phyloP scores from a whole-genome alignment of 2,113 vertebrate species.

The Ageneiosus marmoratus region DNA sequence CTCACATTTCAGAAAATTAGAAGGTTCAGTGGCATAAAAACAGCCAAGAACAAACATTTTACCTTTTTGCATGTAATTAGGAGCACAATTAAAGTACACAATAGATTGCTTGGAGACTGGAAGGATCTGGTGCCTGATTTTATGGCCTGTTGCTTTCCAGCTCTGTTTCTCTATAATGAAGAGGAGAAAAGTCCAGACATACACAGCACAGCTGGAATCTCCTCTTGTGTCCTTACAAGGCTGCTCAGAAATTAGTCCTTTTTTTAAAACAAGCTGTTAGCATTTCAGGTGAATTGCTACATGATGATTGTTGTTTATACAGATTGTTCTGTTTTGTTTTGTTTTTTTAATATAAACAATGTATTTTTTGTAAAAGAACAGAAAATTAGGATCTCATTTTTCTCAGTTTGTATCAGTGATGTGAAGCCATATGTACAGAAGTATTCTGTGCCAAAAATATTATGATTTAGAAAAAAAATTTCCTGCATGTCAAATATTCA shows the following conservation, averaged over 20 bases:
- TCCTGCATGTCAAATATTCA: neutral
- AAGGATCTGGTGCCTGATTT: conserved; percentile 40
- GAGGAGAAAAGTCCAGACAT: conserved; percentile 32
- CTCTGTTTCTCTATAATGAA: conserved; percentile 44
- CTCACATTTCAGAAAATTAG: conserved; percentile 26
- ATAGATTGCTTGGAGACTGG: conserved; percentile 44
- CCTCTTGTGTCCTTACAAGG: conserved; percentile 43
- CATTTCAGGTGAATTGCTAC: conserved; percentile 43
- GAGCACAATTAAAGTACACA: conserved; percentile 45
- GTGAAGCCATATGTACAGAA: neutral
- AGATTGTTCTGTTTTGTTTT: neutral
- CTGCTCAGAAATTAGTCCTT: conserved; percentile 38
- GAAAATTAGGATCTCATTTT: too few species aligned
- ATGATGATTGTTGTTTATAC: neutral
- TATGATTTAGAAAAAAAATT: neutral
- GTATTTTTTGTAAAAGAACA: neutral
- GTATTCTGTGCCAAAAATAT: neutral
- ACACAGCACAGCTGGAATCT: conserved; percentile 46
- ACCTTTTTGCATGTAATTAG: conserved; percentile 45
- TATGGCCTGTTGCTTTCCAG: conserved; percentile 41
- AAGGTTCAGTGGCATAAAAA: conserved; percentile 25
- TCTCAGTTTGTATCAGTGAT: neutral
- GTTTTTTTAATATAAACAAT: neutral
- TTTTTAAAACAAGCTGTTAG: conserved; percentile 40
- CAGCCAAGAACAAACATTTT: conserved; percentile 30